Conservation (phyloP, 2,113 vertebrate species). For the Pollimyrus isidori region DNA sequence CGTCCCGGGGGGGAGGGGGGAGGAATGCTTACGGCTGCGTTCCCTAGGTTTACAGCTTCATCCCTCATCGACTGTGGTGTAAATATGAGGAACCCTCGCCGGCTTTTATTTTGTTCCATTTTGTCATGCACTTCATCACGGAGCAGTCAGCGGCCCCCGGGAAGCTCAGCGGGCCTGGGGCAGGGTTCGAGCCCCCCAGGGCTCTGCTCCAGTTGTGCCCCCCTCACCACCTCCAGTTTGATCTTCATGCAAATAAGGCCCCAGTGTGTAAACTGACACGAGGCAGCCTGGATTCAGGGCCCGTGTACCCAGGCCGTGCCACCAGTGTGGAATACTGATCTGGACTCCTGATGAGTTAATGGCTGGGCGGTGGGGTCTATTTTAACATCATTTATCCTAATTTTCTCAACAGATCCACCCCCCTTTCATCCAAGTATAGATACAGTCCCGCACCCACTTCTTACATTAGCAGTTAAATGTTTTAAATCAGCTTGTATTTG, state of each 20-base stretch:
- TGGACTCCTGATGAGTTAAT: neutral
- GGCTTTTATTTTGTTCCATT: slow-evolving; percentile 29
- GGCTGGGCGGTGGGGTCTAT: neutral
- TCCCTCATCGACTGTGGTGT: slow-evolving; percentile 53
- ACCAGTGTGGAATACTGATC: neutral
- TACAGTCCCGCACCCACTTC: neutral
- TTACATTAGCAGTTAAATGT: neutral
- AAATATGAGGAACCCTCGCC: slow-evolving; percentile 41
- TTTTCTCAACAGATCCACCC: neutral
- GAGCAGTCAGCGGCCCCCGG: neutral
- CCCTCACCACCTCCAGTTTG: neutral
- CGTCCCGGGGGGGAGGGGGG: slow-evolving; percentile 37
- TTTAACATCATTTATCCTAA: neutral
- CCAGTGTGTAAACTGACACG: neutral
- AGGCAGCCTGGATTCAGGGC: neutral
- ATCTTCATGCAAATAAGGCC: neutral
- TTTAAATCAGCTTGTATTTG: neutral
- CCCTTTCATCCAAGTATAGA: neutral
- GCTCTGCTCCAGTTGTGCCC: neutral
- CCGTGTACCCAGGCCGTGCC: neutral
- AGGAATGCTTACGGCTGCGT: slow-evolving; percentile 53
- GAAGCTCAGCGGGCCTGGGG: neutral
- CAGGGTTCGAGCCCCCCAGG: neutral
- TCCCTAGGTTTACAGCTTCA: slow-evolving; percentile 43
- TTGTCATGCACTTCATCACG: slow-evolving; percentile 5